A percentile compares a stretch with the other conserved stretches of the same genome.
These are phyloP conservation scores for Ceuthmochares aereus DNA, from an alignment of 2,113 vertebrate genomes.

Conservation along the genomic window DNA sequence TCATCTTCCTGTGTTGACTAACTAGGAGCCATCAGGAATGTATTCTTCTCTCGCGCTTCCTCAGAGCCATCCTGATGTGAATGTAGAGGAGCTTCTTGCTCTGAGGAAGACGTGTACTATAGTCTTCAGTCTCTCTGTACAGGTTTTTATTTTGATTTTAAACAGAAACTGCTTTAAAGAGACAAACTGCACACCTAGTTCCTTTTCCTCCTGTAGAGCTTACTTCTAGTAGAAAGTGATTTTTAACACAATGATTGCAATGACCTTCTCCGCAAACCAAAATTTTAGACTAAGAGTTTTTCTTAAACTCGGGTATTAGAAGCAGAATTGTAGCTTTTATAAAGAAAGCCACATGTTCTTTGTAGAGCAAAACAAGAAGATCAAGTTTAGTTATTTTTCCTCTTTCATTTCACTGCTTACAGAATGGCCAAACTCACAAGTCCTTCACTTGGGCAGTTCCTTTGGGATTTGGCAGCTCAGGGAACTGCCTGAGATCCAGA, in stretches of 20 bases:
- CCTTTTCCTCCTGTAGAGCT: conserved; percentile 39
- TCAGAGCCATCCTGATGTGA: conserved; percentile 48
- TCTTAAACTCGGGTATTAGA: conserved; percentile 66
- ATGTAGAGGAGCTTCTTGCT: conserved; percentile 45
- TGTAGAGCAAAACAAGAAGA: conserved; percentile 30
- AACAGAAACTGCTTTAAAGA: conserved; percentile 46
- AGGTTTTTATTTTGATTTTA: conserved; percentile 14
- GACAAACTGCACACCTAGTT: conserved; percentile 44
- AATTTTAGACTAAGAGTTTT: conserved; percentile 73
- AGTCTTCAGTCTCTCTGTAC: conserved; percentile 18
- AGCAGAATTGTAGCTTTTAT: conserved; percentile 65
- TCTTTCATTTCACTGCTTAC: conserved; percentile 15
- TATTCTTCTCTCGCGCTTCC: not conserved
- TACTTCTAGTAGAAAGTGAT: conserved; percentile 33
- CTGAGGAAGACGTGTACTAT: not conserved
- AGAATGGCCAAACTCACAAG: not conserved
- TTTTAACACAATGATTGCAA: conserved; percentile 52
- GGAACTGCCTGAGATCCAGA: not conserved
- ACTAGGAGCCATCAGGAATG: conserved; percentile 18
- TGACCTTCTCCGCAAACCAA: conserved; percentile 57
- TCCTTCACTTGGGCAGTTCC: not conserved
- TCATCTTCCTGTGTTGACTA: not conserved
- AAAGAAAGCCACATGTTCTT: conserved; percentile 57
- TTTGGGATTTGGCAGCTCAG: not conserved
- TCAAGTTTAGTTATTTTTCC: not conserved